These are phyloP conservation scores for Menidia menidia DNA, from an alignment of 2,797 vertebrate species.

Conservation along the genomic window DNA sequence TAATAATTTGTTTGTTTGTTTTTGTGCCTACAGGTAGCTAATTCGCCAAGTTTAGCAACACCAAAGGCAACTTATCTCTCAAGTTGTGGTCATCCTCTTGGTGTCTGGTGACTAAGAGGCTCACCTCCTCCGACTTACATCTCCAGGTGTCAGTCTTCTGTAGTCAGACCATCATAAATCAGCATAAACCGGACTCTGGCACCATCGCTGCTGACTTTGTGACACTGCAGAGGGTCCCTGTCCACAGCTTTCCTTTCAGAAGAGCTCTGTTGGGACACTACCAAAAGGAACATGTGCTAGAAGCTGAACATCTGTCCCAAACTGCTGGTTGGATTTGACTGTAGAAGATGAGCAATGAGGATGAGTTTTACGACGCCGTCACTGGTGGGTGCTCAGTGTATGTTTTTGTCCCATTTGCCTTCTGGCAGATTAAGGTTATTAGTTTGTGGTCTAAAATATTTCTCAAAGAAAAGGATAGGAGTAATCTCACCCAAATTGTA, in stretches of 20 bases:
- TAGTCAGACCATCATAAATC: conserved; percentile 4
- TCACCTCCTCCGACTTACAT: conserved; percentile 2
- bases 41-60: conserved; percentile 9
- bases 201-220: conserved; percentile 17
- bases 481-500: too few relatives aligned
- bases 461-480: neutral
- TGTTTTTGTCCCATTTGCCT: neutral
- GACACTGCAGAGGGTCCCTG: conserved; percentile 33
- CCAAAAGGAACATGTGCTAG: conserved; percentile 82
- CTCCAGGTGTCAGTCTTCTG: conserved; percentile 8
- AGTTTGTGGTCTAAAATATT: neutral
- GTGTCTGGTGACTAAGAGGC: conserved; percentile 14
- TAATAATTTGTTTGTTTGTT: neutral
- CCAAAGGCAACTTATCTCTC: conserved; percentile 17
- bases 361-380: conserved; percentile 97
- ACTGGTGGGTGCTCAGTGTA: conserved; percentile 85
- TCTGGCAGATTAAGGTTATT: neutral
- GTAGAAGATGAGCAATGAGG: conserved; percentile 93
- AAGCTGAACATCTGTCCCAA: conserved; percentile 50
- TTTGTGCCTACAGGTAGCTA: conserved; percentile 42
- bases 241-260: conserved; percentile 41
- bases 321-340: conserved; percentile 60
- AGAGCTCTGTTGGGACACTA: conserved; percentile 35
- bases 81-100: neutral
- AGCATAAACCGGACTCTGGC: neutral